Conservation (phyloP, 2,113 vertebrate genomes). For the Arothron firmamentum region DNA sequence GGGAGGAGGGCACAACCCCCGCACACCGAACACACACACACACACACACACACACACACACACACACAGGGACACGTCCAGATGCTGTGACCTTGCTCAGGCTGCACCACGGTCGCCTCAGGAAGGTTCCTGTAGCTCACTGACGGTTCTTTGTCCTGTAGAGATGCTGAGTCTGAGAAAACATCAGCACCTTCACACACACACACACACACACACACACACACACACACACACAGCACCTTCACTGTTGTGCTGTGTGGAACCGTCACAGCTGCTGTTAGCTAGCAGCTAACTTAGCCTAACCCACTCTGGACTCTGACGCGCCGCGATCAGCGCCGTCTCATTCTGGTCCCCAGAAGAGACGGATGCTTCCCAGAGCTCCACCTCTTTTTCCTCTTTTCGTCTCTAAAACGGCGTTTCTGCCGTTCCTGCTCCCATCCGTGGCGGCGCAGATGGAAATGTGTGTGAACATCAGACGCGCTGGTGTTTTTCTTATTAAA, state of each 20-base stretch:
- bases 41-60: conserved; percentile 7
- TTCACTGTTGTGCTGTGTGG: too few species aligned
- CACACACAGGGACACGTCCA: conserved; percentile 44
- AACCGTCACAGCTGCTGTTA: too few species aligned
- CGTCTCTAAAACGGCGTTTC: conserved; percentile 9
- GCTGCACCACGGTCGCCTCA: conserved; percentile 63
- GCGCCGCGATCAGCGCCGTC: conserved; percentile 60
- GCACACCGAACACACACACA: conserved; percentile 24
- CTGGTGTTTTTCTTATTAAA: conserved; percentile 70
- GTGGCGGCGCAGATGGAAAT: conserved; percentile 43
- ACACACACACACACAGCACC: conserved; percentile 31
- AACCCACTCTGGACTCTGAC: too few species aligned
- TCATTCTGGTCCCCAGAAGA: conserved; percentile 38
- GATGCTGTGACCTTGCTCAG: conserved; percentile 81
- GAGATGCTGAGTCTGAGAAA: too few species aligned
- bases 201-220: conserved; percentile 43
- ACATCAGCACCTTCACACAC: conserved; percentile 1
- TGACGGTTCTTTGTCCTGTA: too few species aligned
- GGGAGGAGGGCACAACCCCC: neutral
- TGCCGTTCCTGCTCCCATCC: conserved; percentile 18
- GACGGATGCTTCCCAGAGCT: neutral
- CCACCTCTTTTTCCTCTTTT: conserved; percentile 3
- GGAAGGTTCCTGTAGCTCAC: too few species aligned
- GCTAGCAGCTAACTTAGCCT: too few species aligned
- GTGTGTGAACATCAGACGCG: conserved; percentile 58